A percentile compares a stretch with the other conserved stretches of the same genome.
These are phyloP conservation scores for Rostratula benghalensis DNA, from an alignment of 2,113 vertebrate species.

Conservation along the genomic window DNA sequence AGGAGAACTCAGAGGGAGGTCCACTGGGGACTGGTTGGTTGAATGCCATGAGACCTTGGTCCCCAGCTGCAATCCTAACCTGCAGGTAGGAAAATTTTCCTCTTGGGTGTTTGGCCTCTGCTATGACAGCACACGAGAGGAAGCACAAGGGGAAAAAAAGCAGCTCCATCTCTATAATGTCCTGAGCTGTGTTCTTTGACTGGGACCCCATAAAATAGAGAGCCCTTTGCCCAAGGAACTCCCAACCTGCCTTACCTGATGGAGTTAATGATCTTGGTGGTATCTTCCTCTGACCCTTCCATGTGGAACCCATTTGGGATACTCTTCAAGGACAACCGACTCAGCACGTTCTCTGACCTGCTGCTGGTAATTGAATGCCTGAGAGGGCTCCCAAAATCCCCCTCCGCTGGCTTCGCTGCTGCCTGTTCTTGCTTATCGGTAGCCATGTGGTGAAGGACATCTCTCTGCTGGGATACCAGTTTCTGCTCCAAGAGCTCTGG, in stretches of 20 bases:
- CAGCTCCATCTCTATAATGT: neutral
- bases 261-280: slow-evolving; percentile 84
- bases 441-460: slow-evolving; percentile 77
- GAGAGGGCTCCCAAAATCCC: slow-evolving; percentile 84
- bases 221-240: neutral
- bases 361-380: slow-evolving; percentile 91
- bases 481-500: slow-evolving; percentile 83
- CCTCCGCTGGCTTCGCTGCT: slow-evolving; percentile 51
- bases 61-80: neutral
- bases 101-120: neutral
- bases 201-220: neutral
- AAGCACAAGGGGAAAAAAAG: neutral
- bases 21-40: neutral
- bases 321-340: slow-evolving; percentile 80
- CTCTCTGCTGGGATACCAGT: slow-evolving; percentile 57
- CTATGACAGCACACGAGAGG: neutral
- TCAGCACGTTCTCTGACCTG: slow-evolving; percentile 92
- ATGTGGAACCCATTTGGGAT: slow-evolving; percentile 90
- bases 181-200: neutral
- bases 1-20: neutral
- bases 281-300: slow-evolving; percentile 73
- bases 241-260: slow-evolving; percentile 81
- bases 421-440: slow-evolving; percentile 77
- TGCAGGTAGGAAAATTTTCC: neutral
- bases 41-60: neutral